Evolutionary conservation across 2,113 vertebrate genomes (phyloP).

Genomic region (Odocoileus hemionus): DNA sequence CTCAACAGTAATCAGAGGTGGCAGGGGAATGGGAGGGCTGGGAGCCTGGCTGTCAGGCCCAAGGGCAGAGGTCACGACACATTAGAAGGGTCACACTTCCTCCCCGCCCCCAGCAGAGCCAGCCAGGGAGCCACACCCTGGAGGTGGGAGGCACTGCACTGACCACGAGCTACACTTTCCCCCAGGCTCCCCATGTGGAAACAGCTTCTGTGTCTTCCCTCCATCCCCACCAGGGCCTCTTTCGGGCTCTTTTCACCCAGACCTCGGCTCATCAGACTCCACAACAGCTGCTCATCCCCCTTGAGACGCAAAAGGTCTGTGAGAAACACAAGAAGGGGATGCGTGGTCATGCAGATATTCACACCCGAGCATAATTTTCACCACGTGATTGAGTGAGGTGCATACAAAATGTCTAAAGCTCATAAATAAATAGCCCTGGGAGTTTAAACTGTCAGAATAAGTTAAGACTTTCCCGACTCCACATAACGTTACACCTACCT

Average conservation of each 20-base stretch:
- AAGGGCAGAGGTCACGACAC: background rate
- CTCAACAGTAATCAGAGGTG: background rate
- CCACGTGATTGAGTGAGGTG: background rate
- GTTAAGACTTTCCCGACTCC: background rate
- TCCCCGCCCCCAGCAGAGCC: background rate
- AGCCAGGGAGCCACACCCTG: fast-evolving
- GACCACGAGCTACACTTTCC: background rate
- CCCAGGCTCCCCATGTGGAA: background rate
- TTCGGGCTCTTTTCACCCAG: background rate
- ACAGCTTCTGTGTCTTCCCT: background rate
- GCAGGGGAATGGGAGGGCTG: fast-evolving
- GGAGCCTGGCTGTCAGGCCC: background rate
- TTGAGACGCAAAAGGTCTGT: background rate
- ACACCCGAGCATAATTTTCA: background rate
- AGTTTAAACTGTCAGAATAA: background rate
- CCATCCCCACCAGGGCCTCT: background rate
- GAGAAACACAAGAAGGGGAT: background rate
- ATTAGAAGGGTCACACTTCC: background rate
- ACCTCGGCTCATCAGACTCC: background rate
- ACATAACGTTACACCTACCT: background rate
- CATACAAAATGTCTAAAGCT: background rate
- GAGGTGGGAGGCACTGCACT: fast-evolving
- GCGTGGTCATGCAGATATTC: background rate
- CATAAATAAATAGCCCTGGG: background rate
- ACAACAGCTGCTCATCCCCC: background rate